Evolutionary conservation across 2,797 vertebrate genomes (phyloP).

Genomic region (Lepilemur ruficaudatus): DNA sequence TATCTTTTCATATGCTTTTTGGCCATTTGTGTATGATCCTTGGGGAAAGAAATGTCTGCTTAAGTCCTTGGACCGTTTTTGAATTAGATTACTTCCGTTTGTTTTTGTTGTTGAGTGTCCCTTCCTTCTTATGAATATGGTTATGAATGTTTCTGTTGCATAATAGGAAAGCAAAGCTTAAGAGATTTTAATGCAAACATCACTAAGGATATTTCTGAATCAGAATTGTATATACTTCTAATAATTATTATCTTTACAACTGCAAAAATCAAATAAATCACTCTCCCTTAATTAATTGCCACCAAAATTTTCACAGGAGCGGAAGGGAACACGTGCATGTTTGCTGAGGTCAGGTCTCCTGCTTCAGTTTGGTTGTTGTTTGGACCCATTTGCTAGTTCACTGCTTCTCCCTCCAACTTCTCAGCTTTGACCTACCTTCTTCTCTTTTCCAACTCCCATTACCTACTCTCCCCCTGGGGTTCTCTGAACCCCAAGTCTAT

Average conservation of each 20-base stretch:
- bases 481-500: not conserved
- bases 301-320: not conserved
- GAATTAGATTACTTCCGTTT: not conserved
- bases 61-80: not conserved
- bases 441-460: not conserved
- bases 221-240: not conserved
- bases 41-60: not conserved
- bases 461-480: not conserved
- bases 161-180: not conserved
- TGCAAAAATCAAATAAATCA: not conserved
- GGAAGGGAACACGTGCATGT: not conserved
- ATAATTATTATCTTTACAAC: not conserved
- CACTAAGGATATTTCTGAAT: not conserved
- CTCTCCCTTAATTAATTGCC: not conserved
- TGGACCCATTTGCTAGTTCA: not conserved
- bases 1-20: not conserved
- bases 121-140: not conserved
- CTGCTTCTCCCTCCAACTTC: not conserved
- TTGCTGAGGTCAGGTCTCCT: not conserved
- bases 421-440: not conserved
- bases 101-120: not conserved
- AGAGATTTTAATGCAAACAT: not conserved
- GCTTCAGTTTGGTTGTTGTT: not conserved
- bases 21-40: not conserved
- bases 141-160: not conserved